A percentile compares a stretch with the other conserved stretches of the same genome.
Evolutionary conservation across 2,113 vertebrate genomes (phyloP).

Genomic region (Boulengeromyrus knoepffleri): DNA sequence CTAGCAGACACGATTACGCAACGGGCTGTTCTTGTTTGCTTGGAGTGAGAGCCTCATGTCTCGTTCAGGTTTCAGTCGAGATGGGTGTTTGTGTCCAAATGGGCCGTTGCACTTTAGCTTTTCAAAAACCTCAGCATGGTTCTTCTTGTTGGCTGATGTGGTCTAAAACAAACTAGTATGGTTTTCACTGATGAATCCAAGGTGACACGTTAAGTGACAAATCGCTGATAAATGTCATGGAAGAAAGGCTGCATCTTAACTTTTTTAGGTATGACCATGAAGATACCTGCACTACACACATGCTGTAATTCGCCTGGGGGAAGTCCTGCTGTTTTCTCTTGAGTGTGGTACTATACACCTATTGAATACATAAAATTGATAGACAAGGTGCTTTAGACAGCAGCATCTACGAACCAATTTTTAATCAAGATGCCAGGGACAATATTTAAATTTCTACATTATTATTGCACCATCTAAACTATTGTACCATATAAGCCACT

Average conservation of each 20-base stretch:
- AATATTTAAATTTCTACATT: background rate
- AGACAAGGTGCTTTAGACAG: background rate
- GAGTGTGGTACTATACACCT: background rate
- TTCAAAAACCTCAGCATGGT: background rate
- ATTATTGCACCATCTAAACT: background rate
- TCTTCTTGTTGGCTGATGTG: background rate
- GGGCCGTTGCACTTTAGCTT: background rate
- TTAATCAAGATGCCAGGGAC: background rate
- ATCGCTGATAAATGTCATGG: background rate
- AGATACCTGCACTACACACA: background rate
- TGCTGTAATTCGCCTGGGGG: background rate
- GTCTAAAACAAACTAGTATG: background rate
- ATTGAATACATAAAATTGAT: background rate
- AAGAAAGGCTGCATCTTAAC: background rate
- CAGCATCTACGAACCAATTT: background rate
- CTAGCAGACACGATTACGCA: constrained; percentile 13
- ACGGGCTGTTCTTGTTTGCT: background rate
- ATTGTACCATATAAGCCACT: background rate
- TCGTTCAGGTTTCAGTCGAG: background rate
- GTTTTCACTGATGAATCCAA: background rate
- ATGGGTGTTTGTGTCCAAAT: background rate
- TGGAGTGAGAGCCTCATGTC: background rate
- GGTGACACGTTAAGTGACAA: background rate
- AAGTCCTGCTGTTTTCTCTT: background rate
- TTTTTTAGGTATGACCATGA: background rate